phyloP scores from a whole-genome alignment of 2,113 vertebrate species.

The Pteruthius melanotis region DNA sequence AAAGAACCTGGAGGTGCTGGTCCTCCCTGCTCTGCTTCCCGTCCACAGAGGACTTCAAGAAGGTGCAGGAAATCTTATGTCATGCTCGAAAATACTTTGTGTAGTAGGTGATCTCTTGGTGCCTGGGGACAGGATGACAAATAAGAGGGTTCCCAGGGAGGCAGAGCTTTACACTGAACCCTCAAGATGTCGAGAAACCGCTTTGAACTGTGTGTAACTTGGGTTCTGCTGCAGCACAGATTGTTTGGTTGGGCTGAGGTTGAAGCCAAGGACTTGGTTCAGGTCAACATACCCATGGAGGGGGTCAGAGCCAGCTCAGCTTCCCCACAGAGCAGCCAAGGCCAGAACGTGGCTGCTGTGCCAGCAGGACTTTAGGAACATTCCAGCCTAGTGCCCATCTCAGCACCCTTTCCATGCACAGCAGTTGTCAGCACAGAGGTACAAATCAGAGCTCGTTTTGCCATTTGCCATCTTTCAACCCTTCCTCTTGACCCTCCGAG shows the following conservation, averaged over 20 bases:
- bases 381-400: background rate
- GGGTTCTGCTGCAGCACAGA: background rate
- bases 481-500: background rate
- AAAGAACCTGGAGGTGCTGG: background rate
- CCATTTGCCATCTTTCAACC: background rate
- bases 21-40: background rate
- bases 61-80: background rate
- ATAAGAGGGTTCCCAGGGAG: background rate
- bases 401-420: fast-evolving
- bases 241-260: background rate
- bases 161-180: background rate
- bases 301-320: background rate
- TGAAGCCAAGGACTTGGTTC: background rate
- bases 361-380: background rate
- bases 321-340: background rate
- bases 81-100: background rate
- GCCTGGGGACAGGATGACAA: background rate
- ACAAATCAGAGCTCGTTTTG: background rate
- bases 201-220: background rate
- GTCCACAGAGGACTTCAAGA: background rate
- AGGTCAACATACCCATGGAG: background rate
- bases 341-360: background rate
- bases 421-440: fast-evolving
- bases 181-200: fast-evolving
- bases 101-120: background rate